Conservation (phyloP, 2,113 vertebrate genomes). For the Pogonocichla stellata region DNA sequence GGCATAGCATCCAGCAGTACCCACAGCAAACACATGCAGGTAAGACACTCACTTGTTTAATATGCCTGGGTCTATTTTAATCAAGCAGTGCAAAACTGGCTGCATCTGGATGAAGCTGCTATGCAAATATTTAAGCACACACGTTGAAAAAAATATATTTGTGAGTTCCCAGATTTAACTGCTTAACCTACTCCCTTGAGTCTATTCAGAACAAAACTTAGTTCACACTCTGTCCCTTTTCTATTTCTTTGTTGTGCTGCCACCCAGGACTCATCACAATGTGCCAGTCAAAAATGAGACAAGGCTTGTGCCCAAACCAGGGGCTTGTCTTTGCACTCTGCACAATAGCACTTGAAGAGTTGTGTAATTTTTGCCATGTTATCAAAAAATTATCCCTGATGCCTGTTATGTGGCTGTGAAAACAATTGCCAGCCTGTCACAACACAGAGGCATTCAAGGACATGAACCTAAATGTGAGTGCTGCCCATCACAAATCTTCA, state of each 20-base stretch:
- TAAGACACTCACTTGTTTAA: neutral
- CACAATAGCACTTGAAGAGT: constrained; percentile 51
- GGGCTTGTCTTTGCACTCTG: constrained; percentile 44
- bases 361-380: constrained; percentile 52
- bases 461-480: neutral
- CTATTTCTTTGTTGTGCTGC: constrained; percentile 22
- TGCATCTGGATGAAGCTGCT: neutral
- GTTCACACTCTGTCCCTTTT: neutral
- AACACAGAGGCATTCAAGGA: neutral
- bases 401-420: constrained; percentile 21
- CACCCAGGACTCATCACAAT: constrained; percentile 34
- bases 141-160: neutral
- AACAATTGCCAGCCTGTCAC: neutral
- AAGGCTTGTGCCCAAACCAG: constrained; percentile 28
- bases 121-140: neutral
- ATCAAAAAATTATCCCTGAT: constrained; percentile 56
- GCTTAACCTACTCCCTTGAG: neutral
- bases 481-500: neutral
- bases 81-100: neutral
- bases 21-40: neutral
- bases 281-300: constrained; percentile 42
- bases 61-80: neutral
- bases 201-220: neutral
- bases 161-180: neutral
- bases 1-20: neutral